A percentile compares a stretch with the other conserved stretches of the same genome.
Conservation (phyloP, 2,888 invertebrate species). For the Capitulum mitella region DNA sequence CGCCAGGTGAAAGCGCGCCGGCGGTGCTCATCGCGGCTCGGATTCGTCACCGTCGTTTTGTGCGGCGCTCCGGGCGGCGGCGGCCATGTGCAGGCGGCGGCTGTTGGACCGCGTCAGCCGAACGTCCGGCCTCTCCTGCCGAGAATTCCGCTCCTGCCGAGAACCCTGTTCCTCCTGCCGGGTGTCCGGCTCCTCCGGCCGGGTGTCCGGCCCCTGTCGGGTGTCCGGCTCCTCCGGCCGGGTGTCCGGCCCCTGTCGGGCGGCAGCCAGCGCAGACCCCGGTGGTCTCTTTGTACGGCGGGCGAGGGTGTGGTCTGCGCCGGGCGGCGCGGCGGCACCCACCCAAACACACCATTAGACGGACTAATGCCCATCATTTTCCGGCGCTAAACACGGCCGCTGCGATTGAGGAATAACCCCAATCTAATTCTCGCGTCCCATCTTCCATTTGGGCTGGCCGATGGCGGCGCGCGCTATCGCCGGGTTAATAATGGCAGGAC, state of each 20-base stretch:
- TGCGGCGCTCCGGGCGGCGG: too few relatives aligned
- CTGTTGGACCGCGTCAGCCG: too few relatives aligned
- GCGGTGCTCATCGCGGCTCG: too few relatives aligned
- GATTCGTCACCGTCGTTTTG: too few relatives aligned
- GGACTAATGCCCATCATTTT: conserved; percentile 3
- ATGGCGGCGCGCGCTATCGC: not conserved
- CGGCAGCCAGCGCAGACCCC: not conserved
- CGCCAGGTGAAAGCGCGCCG: not conserved
- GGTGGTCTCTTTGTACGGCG: conserved; percentile 10
- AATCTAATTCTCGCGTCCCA: not conserved
- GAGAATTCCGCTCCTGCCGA: too few relatives aligned
- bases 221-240: too few relatives aligned
- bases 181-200: too few relatives aligned
- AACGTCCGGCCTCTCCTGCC: too few relatives aligned
- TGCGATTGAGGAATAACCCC: not conserved
- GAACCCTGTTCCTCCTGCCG: too few relatives aligned
- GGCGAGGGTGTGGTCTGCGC: not conserved
- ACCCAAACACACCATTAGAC: conserved; percentile 12
- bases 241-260: too few relatives aligned
- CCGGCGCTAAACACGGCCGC: not conserved
- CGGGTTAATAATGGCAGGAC: not conserved
- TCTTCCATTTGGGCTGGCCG: not conserved
- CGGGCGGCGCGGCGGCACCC: not conserved
- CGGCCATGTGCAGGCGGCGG: too few relatives aligned
- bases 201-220: too few relatives aligned